A percentile compares a stretch with the other conserved stretches of the same genome.
Conservation (phyloP, 2,113 vertebrate species). For the Leptobrachium ailaonicum region DNA sequence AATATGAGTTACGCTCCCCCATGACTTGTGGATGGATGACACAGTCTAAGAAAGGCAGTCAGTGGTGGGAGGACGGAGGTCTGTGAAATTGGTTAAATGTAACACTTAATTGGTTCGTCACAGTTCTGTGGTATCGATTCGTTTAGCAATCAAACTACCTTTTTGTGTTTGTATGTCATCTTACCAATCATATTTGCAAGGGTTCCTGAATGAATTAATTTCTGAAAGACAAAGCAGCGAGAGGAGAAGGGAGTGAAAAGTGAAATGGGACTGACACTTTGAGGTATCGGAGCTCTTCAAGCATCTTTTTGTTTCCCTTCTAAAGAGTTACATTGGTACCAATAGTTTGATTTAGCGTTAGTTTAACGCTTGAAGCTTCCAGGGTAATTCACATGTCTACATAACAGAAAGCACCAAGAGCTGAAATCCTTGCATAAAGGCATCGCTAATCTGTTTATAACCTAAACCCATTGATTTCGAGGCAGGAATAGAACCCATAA, state of each 20-base stretch:
- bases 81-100: constrained; percentile 8
- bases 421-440: background rate
- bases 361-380: too few species aligned
- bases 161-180: background rate
- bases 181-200: constrained; percentile 26
- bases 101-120: background rate
- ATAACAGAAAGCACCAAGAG: too few species aligned
- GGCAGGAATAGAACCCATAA: constrained; percentile 30
- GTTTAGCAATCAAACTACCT: background rate
- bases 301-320: too few species aligned
- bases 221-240: constrained; percentile 38
- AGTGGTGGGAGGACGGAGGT: constrained; percentile 1
- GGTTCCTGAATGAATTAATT: constrained; percentile 28
- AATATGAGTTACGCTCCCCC: constrained; percentile 42
- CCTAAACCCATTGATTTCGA: constrained; percentile 3
- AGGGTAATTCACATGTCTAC: too few species aligned
- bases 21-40: constrained; percentile 43
- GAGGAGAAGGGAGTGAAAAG: constrained; percentile 25
- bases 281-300: background rate
- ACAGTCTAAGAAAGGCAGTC: constrained; percentile 38
- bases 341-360: too few species aligned
- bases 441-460: background rate
- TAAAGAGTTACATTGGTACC: too few species aligned
- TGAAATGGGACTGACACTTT: constrained; percentile 27
- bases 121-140: constrained; percentile 10